Evolutionary conservation across 2,888 invertebrate species (phyloP).

Genomic region (Camponotus fellah): DNA sequence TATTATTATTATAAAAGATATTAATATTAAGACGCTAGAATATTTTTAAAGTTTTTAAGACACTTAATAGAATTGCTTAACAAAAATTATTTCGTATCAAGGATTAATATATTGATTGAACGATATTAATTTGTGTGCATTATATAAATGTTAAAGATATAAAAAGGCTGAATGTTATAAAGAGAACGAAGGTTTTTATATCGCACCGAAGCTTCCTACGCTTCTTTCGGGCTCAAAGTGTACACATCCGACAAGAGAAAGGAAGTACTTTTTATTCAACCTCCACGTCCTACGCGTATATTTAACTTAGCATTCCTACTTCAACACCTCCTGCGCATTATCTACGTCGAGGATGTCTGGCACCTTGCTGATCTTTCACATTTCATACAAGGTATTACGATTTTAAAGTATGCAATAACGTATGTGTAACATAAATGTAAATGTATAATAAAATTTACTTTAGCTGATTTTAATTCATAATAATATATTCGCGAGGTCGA

Average conservation of each 20-base stretch:
- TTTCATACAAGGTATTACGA: background rate
- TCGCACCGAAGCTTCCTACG: slow-evolving; percentile 65
- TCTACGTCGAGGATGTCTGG: slow-evolving; percentile 51
- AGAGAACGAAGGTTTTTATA: slow-evolving; percentile 63
- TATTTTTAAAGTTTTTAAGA: background rate
- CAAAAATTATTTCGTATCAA: background rate
- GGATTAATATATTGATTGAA: background rate
- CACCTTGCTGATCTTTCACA: slow-evolving; percentile 41
- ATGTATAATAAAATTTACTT: background rate
- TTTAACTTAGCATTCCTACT: slow-evolving; percentile 73
- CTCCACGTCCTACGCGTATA: slow-evolving; percentile 73
- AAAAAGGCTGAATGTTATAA: slow-evolving; percentile 31
- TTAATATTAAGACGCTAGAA: background rate
- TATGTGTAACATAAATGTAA: background rate
- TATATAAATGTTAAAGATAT: background rate
- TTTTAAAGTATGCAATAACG: background rate
- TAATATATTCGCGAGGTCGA: background rate
- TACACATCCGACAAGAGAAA: slow-evolving; percentile 68
- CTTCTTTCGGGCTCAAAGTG: slow-evolving; percentile 60
- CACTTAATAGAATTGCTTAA: background rate
- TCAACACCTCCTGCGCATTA: slow-evolving; percentile 71
- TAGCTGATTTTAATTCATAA: background rate
- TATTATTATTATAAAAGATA: background rate
- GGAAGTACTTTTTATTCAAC: slow-evolving; percentile 73
- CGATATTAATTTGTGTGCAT: slow-evolving; percentile 28